phyloP scores from a whole-genome alignment of 2,797 vertebrate species.

The Gastrophryne carolinensis region DNA sequence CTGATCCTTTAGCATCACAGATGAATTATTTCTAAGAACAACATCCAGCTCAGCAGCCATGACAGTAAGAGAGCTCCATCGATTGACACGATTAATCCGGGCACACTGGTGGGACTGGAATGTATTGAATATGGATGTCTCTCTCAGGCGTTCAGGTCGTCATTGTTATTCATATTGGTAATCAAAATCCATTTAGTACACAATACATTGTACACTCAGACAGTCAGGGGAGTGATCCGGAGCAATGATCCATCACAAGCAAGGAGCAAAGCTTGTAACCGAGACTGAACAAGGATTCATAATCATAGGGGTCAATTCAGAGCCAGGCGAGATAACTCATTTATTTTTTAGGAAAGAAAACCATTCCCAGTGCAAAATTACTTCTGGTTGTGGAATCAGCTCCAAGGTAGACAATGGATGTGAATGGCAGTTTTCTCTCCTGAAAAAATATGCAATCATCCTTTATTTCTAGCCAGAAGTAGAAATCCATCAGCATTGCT shows the following conservation, averaged over 20 bases:
- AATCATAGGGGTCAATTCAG: too few species aligned
- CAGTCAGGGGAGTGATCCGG: slow-evolving; percentile 11
- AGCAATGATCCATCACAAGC: background rate
- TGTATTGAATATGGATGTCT: background rate
- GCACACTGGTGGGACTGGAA: background rate
- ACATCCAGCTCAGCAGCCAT: background rate
- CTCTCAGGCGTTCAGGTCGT: background rate
- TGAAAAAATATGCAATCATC: too few species aligned
- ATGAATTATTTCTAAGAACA: background rate
- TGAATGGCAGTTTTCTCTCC: too few species aligned
- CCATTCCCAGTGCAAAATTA: too few species aligned
- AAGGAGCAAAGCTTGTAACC: background rate
- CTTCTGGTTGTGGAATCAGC: too few species aligned
- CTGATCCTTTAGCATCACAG: background rate
- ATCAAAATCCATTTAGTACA: slow-evolving; percentile 1
- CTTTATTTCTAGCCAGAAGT: too few species aligned
- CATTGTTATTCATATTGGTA: background rate
- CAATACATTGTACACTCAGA: slow-evolving; percentile 1
- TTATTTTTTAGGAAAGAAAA: too few species aligned
- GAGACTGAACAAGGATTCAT: background rate
- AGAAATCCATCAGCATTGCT: too few species aligned
- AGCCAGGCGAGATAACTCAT: too few species aligned
- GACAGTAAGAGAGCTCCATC: background rate
- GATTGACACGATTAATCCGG: background rate
- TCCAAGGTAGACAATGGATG: too few species aligned